Evolutionary conservation across 2,888 invertebrate species (phyloP), one percentile per base, ranked within the genome.

Genomic region (Scaptomyza tumidula): DNA sequence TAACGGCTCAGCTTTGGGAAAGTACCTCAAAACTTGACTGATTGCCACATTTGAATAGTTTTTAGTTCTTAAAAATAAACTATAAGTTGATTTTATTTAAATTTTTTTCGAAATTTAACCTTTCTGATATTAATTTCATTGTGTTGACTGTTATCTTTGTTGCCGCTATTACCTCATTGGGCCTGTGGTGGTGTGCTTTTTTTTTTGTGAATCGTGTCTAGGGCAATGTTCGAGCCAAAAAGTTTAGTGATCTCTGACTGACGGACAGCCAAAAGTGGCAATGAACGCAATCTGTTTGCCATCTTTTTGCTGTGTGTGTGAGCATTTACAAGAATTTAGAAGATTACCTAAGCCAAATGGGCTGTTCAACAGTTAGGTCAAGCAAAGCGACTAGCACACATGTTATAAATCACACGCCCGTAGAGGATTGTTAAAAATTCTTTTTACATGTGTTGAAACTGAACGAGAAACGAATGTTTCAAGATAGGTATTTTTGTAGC

Each of bases 171-270:
- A 61, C 54, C 35, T 49, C 59, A 65, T 59, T 44, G 16, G 46
- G 27, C 16, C 46, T 33, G 61, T 41, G 56, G 33, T n/a, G 19
- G 19, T 33, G 45, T 6, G 41, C 10, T 45, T 29, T 43, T 64
- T 33, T 59, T 69, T 66, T 74, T 29, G 74, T 55, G 58, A 62
- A 68, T 63, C 45, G 57, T 55, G 70, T 78, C 76, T 72, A 75
- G 75, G 81, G 80, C 81, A 80, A 78, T 48, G 80, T 45, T 81
- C 85, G 79, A 50, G 64, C 63, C 49, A 63, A 63, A 72, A 75
- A 79, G 80, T 76, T 77, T 60, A 68, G 49, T 86, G 86, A 84
- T 82, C 82, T 86, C 50, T 82, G 85, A 71, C 86, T 58, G 73
- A 55, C 39, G 45, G 31, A 44, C 58, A 45, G 45, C 35, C 48